These are phyloP conservation scores for Oryzias melastigma DNA, from an alignment of 2,113 vertebrate species.

Conservation along the genomic window DNA sequence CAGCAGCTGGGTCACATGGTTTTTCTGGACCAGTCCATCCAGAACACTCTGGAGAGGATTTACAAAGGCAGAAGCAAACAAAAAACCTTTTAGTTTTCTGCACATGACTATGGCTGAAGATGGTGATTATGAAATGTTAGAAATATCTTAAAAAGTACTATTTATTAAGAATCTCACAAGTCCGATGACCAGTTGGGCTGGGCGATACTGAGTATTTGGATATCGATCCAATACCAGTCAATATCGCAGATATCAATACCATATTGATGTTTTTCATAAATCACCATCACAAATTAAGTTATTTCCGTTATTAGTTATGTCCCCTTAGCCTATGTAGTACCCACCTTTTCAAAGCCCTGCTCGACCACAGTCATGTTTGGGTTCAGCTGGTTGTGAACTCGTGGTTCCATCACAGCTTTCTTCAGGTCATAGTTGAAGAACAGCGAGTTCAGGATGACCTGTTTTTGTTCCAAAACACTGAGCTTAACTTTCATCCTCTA, in stretches of 20 bases:
- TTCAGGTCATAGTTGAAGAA: slow-evolving; percentile 92
- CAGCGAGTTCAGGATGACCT: slow-evolving; percentile 88
- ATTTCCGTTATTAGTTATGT: neutral
- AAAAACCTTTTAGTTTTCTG: neutral
- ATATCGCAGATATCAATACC: too few relatives aligned
- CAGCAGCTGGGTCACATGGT: slow-evolving; percentile 70
- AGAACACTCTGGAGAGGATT: slow-evolving; percentile 64
- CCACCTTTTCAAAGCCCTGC: slow-evolving; percentile 74
- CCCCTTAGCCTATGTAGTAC: neutral
- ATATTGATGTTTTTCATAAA: too few relatives aligned
- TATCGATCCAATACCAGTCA: too few relatives aligned
- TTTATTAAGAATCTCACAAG: too few relatives aligned
- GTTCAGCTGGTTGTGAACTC: slow-evolving; percentile 90
- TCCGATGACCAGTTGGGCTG: too few relatives aligned
- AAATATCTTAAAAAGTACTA: too few relatives aligned
- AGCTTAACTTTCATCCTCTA: neutral
- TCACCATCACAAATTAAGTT: too few relatives aligned
- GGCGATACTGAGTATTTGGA: too few relatives aligned
- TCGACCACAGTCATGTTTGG: slow-evolving; percentile 84
- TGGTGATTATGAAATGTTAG: neutral
- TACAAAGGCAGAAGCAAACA: slow-evolving; percentile 5
- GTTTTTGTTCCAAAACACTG: slow-evolving; percentile 14
- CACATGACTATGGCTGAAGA: neutral
- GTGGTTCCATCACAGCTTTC: slow-evolving; percentile 83
- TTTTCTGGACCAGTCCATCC: slow-evolving; percentile 75